Percentiles rank a stretch among this genome's conserved stretches.
These are phyloP conservation scores for Eudemis profundana DNA, from an alignment of 2,888 invertebrate genomes.

Conservation along the genomic window DNA sequence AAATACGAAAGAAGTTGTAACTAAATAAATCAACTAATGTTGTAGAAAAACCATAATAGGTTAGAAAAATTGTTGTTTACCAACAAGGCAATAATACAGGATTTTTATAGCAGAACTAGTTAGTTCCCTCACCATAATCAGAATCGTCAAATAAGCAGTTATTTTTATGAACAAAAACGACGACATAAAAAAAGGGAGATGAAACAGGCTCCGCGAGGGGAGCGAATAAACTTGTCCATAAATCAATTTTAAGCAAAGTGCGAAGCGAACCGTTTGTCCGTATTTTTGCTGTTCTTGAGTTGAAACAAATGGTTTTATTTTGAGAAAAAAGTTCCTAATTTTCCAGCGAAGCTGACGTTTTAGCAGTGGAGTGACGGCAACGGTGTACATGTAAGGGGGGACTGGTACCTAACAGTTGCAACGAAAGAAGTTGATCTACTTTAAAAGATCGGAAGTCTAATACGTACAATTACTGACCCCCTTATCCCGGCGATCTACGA, in stretches of 20 bases:
- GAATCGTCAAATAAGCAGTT: conserved; percentile 34
- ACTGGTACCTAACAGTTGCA: conserved; percentile 1
- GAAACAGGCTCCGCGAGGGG: conserved; percentile 14
- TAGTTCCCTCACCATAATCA: conserved; percentile 6
- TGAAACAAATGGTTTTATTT: conserved; percentile 34
- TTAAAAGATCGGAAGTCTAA: conserved; percentile 21
- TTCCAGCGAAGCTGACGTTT: not conserved
- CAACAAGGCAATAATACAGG: conserved; percentile 5
- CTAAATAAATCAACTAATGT: too few species aligned
- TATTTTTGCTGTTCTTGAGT: conserved; percentile 38
- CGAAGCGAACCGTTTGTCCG: conserved; percentile 35
- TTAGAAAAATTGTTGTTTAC: not conserved
- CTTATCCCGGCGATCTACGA: conserved; percentile 26
- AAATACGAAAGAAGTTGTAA: too few species aligned
- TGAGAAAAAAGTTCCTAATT: conserved; percentile 25
- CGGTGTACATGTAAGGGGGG: not conserved
- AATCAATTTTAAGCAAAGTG: conserved; percentile 43
- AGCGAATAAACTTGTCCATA: conserved; percentile 39
- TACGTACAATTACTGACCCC: conserved; percentile 18
- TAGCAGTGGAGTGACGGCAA: not conserved
- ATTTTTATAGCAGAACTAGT: conserved; percentile 12
- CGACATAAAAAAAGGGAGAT: conserved; percentile 28
- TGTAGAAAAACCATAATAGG: too few species aligned
- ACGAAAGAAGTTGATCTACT: not conserved
- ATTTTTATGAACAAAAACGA: conserved; percentile 35